Conservation (phyloP, 2,113 vertebrate species). For the Scortum barcoo region DNA sequence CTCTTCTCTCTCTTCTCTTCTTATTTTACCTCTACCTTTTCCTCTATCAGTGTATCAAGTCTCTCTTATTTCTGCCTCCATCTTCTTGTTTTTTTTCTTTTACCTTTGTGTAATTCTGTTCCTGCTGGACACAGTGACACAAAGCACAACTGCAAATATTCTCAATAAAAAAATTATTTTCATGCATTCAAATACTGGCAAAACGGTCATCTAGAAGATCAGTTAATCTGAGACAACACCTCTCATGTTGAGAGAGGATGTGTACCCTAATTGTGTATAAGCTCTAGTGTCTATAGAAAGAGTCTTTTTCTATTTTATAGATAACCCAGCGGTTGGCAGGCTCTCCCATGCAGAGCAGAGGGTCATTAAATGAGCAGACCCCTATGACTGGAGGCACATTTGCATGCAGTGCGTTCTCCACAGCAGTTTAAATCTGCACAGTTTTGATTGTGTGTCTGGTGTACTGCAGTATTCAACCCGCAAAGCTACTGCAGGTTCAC, state of each 20-base stretch:
- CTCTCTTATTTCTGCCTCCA: neutral
- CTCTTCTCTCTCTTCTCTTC: neutral
- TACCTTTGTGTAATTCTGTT: neutral
- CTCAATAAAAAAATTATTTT: neutral
- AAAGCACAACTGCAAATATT: neutral
- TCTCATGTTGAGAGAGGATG: neutral
- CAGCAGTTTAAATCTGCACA: neutral
- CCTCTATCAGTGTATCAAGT: neutral
- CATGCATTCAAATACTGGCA: neutral
- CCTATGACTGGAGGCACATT: neutral
- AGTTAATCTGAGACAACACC: neutral
- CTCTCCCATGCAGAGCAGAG: conserved; percentile 27
- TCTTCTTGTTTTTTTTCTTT: neutral
- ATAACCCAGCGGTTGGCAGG: conserved; percentile 13
- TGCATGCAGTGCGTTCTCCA: neutral
- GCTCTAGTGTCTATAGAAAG: conserved; percentile 4
- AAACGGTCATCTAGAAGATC: neutral
- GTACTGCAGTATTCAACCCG: conserved; percentile 17
- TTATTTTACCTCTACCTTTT: neutral
- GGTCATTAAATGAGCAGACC: conserved; percentile 22
- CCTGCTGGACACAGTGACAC: neutral
- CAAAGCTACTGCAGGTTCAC: conserved; percentile 3
- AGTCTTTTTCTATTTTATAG: conserved; percentile 28
- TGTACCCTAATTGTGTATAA: neutral
- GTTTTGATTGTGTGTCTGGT: neutral